Base-by-base conservation (phyloP, 2,113 vertebrate genomes). In the Spilogale gracilis region DNA sequence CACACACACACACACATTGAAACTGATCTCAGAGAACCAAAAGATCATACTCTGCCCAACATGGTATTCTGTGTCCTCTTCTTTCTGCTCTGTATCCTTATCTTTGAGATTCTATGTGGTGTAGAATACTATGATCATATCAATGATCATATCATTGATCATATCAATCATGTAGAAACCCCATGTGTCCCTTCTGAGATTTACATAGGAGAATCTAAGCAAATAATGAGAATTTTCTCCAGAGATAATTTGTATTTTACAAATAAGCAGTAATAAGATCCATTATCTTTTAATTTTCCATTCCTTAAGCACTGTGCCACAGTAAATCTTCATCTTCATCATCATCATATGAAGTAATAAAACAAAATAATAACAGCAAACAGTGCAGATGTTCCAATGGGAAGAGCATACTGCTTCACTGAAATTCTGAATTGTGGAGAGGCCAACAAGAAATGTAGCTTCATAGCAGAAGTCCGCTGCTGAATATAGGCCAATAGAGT, bases 161-260 rank as follows among this genome's bases (percentile, higher is more conserved):
- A 5, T 21, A n/a, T 23, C 14, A 21, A 6, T 89, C 9, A 27
- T 3, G 18, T 5, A 6, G 18, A 84, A 83, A 87, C 63, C 60
- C 58, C 48, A 45, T 1, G 4, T 45, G 54, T 94, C 10, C 17
- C 27, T 61, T 91, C 58, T 94, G 63, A 93, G 38, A 71, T 52
- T 73, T 82, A 16, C 30, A 14, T 6, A 27, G 48, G 56, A 52
- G 45, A 69, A 50, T 50, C 30, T 58, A 69, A 80, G 30, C 25
- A 91, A 95, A 76, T 63, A 91, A 71, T 63, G 69, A 38, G 17
- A 23, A 11, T 67, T 95, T 94, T 90, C 54, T 92, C n/a, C 74
- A 25, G 48, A 82, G 6, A 3, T 56, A n/a, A 14, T 13, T 48
- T 50, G 16, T 38, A 21, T 83, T 83, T 93, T 73, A 93, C 1